Conservation (phyloP, 2,113 vertebrate genomes). For the Hepsetus odoe region DNA sequence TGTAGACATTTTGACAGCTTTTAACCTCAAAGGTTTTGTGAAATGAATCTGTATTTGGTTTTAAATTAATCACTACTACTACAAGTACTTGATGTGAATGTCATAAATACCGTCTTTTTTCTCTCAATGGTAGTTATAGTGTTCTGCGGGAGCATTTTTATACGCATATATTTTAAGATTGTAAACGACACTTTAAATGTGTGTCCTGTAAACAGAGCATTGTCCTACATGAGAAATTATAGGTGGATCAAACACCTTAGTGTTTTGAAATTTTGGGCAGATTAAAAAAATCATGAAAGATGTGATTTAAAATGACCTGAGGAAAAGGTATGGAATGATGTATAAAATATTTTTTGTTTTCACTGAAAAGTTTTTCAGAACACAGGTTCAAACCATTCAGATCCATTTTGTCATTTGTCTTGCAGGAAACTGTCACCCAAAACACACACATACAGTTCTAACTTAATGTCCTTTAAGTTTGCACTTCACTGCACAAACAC, state of each 20-base stretch:
- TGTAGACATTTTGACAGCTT: neutral
- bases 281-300: neutral
- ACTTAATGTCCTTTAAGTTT: neutral
- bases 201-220: constrained; percentile 27
- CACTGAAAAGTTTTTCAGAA: neutral
- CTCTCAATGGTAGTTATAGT: neutral
- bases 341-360: neutral
- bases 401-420: neutral
- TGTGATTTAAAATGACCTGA: constrained; percentile 15
- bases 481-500: neutral
- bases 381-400: neutral
- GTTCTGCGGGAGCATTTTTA: neutral
- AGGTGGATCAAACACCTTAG: constrained; percentile 2
- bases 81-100: neutral
- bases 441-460: neutral
- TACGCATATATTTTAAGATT: neutral
- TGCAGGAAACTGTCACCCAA: neutral
- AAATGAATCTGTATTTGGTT: neutral
- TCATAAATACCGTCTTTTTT: neutral
- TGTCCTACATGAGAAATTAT: neutral
- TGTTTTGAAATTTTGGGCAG: neutral
- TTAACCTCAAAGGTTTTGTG: neutral
- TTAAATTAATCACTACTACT: neutral
- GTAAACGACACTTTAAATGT: constrained; percentile 27
- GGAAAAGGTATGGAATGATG: neutral